These are phyloP conservation scores for Puntigrus tetrazona DNA, from an alignment of 2,113 vertebrate genomes.

Conservation along the genomic window DNA sequence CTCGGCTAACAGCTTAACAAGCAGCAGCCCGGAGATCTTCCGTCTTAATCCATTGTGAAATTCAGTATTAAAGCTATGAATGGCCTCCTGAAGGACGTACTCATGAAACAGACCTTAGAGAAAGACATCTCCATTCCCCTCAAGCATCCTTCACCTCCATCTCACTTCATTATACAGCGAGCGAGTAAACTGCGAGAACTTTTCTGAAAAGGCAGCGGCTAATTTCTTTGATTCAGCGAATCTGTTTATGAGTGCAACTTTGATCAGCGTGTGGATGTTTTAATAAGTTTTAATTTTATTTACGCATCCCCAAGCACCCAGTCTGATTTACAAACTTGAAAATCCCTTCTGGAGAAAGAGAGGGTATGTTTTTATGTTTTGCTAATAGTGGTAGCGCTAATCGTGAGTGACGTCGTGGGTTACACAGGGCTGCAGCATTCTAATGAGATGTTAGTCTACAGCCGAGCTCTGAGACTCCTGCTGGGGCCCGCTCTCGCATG, in stretches of 20 bases:
- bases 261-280: conserved; percentile 79
- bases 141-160: conserved; percentile 62
- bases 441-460: conserved; percentile 59
- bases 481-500: conserved; percentile 43
- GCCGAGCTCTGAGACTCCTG: conserved; percentile 19
- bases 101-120: conserved; percentile 33
- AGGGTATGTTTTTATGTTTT: conserved; percentile 52
- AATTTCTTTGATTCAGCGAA: conserved; percentile 78
- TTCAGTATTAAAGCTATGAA: conserved; percentile 69
- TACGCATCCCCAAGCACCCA: conserved; percentile 73
- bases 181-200: conserved; percentile 59
- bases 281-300: conserved; percentile 84
- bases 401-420: conserved; percentile 71
- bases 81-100: conserved; percentile 57
- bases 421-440: conserved; percentile 60
- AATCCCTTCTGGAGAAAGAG: conserved; percentile 59
- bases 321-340: conserved; percentile 68
- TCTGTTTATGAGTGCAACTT: conserved; percentile 79
- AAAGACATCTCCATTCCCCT: conserved; percentile 68
- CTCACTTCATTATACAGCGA: conserved; percentile 75
- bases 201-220: conserved; percentile 68
- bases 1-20: conserved; percentile 42
- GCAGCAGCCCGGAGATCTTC: conserved; percentile 28
- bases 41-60: conserved; percentile 66
- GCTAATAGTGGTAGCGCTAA: conserved; percentile 67